Conservation (phyloP, 2,797 vertebrate species). For the Eulemur mongoz region DNA sequence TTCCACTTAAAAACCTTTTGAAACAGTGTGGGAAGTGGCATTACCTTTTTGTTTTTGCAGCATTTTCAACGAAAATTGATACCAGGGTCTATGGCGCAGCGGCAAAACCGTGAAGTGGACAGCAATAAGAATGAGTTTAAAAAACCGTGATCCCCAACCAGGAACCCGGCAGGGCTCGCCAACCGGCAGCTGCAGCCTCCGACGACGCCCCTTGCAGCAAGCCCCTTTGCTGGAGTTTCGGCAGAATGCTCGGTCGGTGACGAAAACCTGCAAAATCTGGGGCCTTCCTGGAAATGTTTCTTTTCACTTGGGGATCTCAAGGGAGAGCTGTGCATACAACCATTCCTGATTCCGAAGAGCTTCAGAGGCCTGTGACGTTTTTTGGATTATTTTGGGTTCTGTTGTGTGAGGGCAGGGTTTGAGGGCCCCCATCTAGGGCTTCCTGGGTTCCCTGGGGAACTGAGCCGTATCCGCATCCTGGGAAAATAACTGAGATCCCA, state of each 20-base stretch:
- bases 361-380: neutral
- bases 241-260: neutral
- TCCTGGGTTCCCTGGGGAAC: neutral
- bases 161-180: conserved; percentile 70
- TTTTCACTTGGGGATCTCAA: neutral
- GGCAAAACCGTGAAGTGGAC: conserved; percentile 90
- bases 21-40: conserved; percentile 90
- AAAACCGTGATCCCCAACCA: conserved; percentile 81
- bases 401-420: neutral
- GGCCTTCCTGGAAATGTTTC: neutral
- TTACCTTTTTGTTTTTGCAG: conserved; percentile 90
- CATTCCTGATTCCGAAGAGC: neutral
- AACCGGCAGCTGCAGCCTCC: neutral
- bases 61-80: conserved; percentile 90
- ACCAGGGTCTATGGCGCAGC: conserved; percentile 81
- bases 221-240: neutral
- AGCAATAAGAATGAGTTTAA: conserved; percentile 89
- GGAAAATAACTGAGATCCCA: conserved; percentile 62
- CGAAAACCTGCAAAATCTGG: neutral
- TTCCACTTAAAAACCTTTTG: conserved; percentile 90
- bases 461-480: conserved; percentile 43
- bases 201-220: accelerated
- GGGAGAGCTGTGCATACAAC: neutral
- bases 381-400: neutral
- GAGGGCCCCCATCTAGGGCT: neutral